phyloP scores from a whole-genome alignment of 2,797 vertebrate genomes.

The Myripristis murdjan region DNA sequence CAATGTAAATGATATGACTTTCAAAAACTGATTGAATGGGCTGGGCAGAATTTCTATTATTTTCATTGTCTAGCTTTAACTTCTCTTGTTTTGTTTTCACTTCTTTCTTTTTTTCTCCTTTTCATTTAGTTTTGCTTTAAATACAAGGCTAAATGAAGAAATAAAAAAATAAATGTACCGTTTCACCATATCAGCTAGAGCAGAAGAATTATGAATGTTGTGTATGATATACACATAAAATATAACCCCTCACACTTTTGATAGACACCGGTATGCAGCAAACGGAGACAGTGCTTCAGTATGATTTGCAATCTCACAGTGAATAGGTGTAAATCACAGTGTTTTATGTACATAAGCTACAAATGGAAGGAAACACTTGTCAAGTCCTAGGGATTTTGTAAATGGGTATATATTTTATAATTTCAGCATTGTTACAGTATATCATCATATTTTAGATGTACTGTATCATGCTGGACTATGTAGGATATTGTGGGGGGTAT shows the following conservation, averaged over 20 bases:
- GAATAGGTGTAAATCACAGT: constrained; percentile 66
- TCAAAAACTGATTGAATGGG: constrained; percentile 12
- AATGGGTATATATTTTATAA: constrained; percentile 81
- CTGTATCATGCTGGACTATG: constrained; percentile 75
- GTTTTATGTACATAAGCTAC: constrained; percentile 74
- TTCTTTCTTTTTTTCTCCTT: background rate
- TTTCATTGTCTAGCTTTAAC: background rate
- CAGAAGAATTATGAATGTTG: constrained; percentile 51
- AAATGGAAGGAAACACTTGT: constrained; percentile 60
- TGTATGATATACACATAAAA: constrained; percentile 37
- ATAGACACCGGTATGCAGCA: constrained; percentile 57
- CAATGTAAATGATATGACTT: constrained; percentile 31
- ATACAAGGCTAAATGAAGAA: background rate
- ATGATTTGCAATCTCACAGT: constrained; percentile 51
- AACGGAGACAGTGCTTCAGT: constrained; percentile 45
- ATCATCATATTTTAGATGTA: constrained; percentile 71
- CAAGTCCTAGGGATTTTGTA: constrained; percentile 71
- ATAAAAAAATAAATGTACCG: too few species aligned
- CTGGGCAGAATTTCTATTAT: constrained; percentile 16
- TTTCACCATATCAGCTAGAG: background rate
- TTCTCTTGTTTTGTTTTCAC: background rate
- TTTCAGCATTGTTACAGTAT: constrained; percentile 73
- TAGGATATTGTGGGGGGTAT: constrained; percentile 65
- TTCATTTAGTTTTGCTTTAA: constrained; percentile 24
- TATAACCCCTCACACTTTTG: constrained; percentile 38